These are phyloP conservation scores for Tricholauxania praeusta DNA, from an alignment of 2,888 invertebrate genomes.

Conservation along the genomic window DNA sequence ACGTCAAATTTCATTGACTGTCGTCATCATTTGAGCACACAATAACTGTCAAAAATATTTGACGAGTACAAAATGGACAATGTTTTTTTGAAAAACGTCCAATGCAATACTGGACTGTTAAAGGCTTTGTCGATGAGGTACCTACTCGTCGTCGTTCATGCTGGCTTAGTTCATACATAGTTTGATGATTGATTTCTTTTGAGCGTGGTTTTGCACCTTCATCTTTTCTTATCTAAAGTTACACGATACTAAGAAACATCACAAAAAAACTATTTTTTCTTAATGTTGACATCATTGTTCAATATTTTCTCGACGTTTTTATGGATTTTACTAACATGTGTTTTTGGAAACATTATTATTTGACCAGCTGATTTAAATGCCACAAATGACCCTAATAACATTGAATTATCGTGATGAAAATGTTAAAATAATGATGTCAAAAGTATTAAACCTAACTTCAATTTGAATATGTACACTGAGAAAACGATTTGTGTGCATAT, in stretches of 20 bases:
- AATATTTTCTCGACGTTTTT: too few relatives aligned
- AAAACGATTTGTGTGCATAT: too few relatives aligned
- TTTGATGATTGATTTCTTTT: slow-evolving; percentile 37
- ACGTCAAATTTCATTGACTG: slow-evolving; percentile 30
- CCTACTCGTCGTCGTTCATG: neutral
- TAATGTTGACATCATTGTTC: too few relatives aligned
- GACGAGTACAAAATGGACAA: slow-evolving; percentile 53
- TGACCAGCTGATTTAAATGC: too few relatives aligned
- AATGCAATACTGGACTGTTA: too few relatives aligned
- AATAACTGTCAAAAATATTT: slow-evolving; percentile 59
- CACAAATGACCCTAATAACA: too few relatives aligned
- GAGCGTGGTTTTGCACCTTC: slow-evolving; percentile 11
- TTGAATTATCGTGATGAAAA: too few relatives aligned
- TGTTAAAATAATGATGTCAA: too few relatives aligned
- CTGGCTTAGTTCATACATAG: neutral
- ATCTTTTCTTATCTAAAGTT: neutral
- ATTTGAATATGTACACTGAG: too few relatives aligned
- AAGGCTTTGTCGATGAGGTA: neutral
- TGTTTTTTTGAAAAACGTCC: neutral
- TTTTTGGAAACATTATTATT: too few relatives aligned
- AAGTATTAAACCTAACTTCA: too few relatives aligned
- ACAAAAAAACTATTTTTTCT: neutral
- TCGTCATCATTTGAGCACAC: slow-evolving; percentile 41
- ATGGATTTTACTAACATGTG: too few relatives aligned
- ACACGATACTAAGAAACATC: neutral